Base-by-base conservation (phyloP, 2,888 invertebrate genomes). In the Drosophila emarginata region DNA sequence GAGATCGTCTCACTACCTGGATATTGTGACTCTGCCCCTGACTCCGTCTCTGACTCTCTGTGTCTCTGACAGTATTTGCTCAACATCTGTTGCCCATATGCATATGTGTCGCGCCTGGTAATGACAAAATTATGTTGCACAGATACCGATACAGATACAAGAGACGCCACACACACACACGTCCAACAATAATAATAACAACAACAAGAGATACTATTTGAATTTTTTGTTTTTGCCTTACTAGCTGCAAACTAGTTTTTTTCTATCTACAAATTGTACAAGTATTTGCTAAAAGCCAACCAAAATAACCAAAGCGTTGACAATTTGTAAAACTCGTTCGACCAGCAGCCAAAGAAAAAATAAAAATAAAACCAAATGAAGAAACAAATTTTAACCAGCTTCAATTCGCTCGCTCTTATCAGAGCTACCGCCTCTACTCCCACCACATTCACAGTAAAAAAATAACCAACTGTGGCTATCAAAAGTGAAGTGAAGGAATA, bases 71-170 rank as follows among this genome's bases (percentile, higher is more conserved):
- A 67, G 72, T 80, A 61, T 83, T 80, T 77, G 69, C 66, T 61
- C 62, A 85, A 86, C 84, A 85, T 85, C 84, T 85, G 84, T 83
- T 86, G 65, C 56, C 81, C 86, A 85, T 81, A 81, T 85, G 84
- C 72, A 83, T 70, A 74, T 61, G 9, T 23, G 50, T 50, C 69
- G 51, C 68, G 67, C 68, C 59, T 70, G 71, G 82, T 84, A 85
- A 85, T 84, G 84, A 83, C 84, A 85, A 84, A 85, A 83, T 85
- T 83, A 80, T 84, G 84, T 84, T 84, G 81, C 81, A 81, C 77
- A 79, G 74, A 70, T 73, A 32, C 26, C 26, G 40, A 40, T 40
- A 40, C 40, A 45, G 40, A 45, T 45, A 45, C 45, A 18, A 7
- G 45, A 45, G 45, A 45, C 45, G 4, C 11, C 39, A 74, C 69